Percentiles rank a stretch among this genome's conserved stretches.
Evolutionary conservation across 2,797 vertebrate species (phyloP).

Genomic region (Lagorchestes hirsutus): DNA sequence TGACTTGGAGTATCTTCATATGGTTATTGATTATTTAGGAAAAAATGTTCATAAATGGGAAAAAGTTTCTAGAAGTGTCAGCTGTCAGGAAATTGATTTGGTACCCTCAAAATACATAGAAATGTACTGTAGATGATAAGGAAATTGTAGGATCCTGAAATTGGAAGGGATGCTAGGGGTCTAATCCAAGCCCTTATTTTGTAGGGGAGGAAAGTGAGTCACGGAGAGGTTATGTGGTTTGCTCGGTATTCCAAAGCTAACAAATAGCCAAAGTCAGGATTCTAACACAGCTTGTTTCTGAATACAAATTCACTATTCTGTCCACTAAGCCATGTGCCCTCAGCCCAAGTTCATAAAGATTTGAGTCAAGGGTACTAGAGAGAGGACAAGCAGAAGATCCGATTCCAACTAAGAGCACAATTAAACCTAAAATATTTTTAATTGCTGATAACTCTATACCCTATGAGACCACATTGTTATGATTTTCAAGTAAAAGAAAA

Average conservation of each 20-base stretch:
- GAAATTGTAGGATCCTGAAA: not conserved
- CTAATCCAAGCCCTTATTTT: not conserved
- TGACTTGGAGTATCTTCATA: not conserved
- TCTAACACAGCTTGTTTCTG: not conserved
- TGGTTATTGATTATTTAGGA: not conserved
- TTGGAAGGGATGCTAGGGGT: not conserved
- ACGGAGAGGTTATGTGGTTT: not conserved
- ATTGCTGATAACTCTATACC: slow-evolving; percentile 36
- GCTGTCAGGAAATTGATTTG: not conserved
- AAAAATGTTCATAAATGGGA: not conserved
- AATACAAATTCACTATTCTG: not conserved
- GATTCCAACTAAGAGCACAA: slow-evolving; percentile 45
- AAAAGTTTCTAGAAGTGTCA: not conserved
- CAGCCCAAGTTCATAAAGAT: slow-evolving; percentile 9
- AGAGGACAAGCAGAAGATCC: slow-evolving; percentile 16
- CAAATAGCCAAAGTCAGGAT: not conserved
- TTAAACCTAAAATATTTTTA: slow-evolving; percentile 55
- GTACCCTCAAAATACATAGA: not conserved
- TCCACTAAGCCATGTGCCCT: not conserved
- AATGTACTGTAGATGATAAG: not conserved
- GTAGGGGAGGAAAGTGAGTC: not conserved
- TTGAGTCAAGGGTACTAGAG: slow-evolving; percentile 54
- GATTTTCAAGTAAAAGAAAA: slow-evolving; percentile 40
- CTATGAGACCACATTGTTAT: not conserved
- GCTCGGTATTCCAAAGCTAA: not conserved